A percentile compares a stretch with the other conserved stretches of the same genome.
These are phyloP conservation scores for Caenorhabditis tropicalis DNA, from an alignment of 1,140 invertebrate species.

Conservation along the genomic window DNA sequence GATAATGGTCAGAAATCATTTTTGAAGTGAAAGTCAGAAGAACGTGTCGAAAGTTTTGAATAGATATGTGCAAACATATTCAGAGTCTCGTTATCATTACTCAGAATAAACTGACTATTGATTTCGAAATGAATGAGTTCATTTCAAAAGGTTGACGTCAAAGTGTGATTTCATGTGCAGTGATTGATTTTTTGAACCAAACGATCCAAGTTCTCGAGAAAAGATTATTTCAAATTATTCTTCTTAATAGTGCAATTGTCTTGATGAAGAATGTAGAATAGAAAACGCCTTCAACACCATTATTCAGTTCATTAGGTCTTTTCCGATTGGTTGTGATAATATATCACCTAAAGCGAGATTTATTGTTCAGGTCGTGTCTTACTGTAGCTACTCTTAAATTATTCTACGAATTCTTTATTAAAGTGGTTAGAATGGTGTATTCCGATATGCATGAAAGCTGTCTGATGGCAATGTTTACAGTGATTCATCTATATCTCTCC, in stretches of 20 bases:
- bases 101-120: too few relatives aligned
- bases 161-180: too few relatives aligned
- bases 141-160: too few relatives aligned
- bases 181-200: too few relatives aligned
- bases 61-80: too few relatives aligned
- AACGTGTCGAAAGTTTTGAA: not conserved
- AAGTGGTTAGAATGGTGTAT: too few relatives aligned
- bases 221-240: not conserved
- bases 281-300: not conserved
- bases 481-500: not conserved
- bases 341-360: conserved; percentile 6
- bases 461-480: too few relatives aligned
- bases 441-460: too few relatives aligned
- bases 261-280: not conserved
- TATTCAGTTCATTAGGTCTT: not conserved
- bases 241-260: not conserved
- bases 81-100: too few relatives aligned
- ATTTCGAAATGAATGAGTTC: too few relatives aligned
- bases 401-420: not conserved
- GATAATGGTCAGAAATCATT: conserved; percentile 30
- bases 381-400: not conserved
- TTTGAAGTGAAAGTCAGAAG: not conserved
- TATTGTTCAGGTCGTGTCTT: not conserved
- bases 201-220: too few relatives aligned
- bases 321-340: conserved; percentile 8